phyloP scores from a whole-genome alignment of 2,888 invertebrate genomes.

The Dichetophora obliterata region DNA sequence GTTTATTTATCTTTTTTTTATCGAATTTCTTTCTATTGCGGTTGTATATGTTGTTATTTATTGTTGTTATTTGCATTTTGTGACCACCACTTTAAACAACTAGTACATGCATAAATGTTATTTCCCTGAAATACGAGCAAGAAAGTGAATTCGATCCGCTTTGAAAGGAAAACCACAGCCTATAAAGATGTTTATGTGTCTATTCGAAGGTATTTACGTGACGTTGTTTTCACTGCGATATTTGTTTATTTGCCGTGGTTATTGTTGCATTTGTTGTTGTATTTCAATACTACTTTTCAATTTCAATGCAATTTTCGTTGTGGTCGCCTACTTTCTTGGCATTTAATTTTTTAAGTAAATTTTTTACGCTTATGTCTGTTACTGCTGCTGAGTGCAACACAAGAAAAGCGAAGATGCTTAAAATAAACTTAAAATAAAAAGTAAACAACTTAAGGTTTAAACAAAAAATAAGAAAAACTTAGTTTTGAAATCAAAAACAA shows the following conservation, averaged over 20 bases:
- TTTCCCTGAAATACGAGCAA: slow-evolving; percentile 19
- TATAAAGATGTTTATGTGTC: background rate
- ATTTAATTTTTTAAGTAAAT: background rate
- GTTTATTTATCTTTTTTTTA: background rate
- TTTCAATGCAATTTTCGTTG: slow-evolving; percentile 15
- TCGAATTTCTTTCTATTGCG: background rate
- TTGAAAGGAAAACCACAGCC: background rate
- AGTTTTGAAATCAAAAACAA: background rate
- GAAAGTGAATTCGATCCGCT: background rate
- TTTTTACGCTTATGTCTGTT: background rate
- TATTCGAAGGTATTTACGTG: background rate
- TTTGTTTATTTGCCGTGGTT: background rate
- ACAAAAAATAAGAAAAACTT: background rate
- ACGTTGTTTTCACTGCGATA: background rate
- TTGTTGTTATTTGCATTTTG: background rate
- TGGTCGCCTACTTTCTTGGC: slow-evolving; percentile 21
- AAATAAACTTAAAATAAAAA: background rate
- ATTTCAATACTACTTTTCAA: slow-evolving; percentile 1
- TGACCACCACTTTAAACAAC: background rate
- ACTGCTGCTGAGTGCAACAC: background rate
- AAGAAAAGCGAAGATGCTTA: background rate
- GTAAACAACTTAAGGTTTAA: too few species aligned
- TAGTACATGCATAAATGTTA: background rate
- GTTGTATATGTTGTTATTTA: background rate
- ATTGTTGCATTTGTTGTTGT: background rate